These are phyloP conservation scores for Lissocephala sabroskyi DNA, from an alignment of 2,888 invertebrate genomes.

Conservation along the genomic window DNA sequence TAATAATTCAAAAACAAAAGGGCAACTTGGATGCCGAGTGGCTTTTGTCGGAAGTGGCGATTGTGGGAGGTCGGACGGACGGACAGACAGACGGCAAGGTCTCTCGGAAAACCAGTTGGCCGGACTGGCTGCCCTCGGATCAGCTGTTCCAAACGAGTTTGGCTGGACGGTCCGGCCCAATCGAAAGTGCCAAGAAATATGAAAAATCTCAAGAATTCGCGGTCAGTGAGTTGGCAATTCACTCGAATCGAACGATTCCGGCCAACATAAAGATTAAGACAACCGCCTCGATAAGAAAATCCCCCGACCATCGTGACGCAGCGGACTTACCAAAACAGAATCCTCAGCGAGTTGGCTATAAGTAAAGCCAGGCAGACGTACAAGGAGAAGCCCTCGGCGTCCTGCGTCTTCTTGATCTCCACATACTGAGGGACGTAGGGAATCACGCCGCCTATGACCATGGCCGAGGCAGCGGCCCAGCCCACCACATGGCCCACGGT, in stretches of 20 bases:
- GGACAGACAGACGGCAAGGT: too few species aligned
- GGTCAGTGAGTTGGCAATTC: too few species aligned
- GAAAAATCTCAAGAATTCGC: too few species aligned
- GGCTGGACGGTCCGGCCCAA: too few species aligned
- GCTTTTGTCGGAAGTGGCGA: too few species aligned
- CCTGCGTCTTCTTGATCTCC: conserved; percentile 91
- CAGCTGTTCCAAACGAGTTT: too few species aligned
- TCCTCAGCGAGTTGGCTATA: conserved; percentile 96
- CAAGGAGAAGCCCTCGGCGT: conserved; percentile 97
- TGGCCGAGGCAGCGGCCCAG: conserved; percentile 88
- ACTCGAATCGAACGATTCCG: too few species aligned
- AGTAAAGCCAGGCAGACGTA: conserved; percentile 96
- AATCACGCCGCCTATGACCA: conserved; percentile 95
- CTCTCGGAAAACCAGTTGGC: conserved; percentile 8
- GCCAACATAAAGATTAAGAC: not conserved
- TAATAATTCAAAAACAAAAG: conserved; percentile 13
- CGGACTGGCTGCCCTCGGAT: not conserved
- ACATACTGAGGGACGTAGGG: conserved; percentile 97
- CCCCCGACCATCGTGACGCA: conserved; percentile 38
- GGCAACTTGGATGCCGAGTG: too few species aligned
- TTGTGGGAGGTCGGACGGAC: too few species aligned
- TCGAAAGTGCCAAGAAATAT: too few species aligned
- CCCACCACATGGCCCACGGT: conserved; percentile 84
- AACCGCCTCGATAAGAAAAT: conserved; percentile 13
- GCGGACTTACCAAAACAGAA: conserved; percentile 93